Evolutionary conservation across 2,888 invertebrate genomes (phyloP), one percentile per base, ranked within the genome.

Genomic region (Sinotaia quadrata): DNA sequence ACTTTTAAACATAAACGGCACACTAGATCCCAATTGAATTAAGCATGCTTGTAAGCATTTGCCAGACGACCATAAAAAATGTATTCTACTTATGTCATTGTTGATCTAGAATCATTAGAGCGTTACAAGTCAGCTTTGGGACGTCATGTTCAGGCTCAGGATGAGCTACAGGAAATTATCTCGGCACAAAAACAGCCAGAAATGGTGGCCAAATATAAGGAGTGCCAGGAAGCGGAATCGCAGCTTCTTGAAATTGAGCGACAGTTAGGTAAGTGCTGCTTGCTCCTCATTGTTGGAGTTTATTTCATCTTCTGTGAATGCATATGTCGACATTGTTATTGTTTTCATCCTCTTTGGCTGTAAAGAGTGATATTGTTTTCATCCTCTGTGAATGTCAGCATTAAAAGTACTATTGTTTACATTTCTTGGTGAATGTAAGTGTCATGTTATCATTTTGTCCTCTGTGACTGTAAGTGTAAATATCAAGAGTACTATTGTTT

Each of bases 101-200:
- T 27, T 31, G 24, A 73, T 72, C 4, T 75, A 87, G 87, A 84
- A 31, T 73, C 77, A 7, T 76, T 87, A 21, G 79, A 84, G 72
- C 81, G 74, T 49, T 82, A 79, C 68, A 78, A 78, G 61, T 74
- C 72, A 21, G 83, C 85, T 0, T 71, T 85, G 58, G 54, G 65
- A 52, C 79, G 81, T 57, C 77, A 78, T 52, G 72, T 79, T 62
- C 78, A 78, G 56, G 82, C 84, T 0, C 77, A 81, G 59, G 75
- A 77, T 8, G 87, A 87, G 37, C 76, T 86, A 29, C 73, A 79
- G 24, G 87, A 87, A 47, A 85, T 86, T 67, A 67, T 81, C 51
- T 73, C 75, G 21, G 65, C 74, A 21, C 81, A 83, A 70, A 79
- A 83, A 31, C 73, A 78, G 1, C 80, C 85, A 1, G 87, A 86